phyloP scores from a whole-genome alignment of 2,888 invertebrate species.

The Polydrusus cervinus region DNA sequence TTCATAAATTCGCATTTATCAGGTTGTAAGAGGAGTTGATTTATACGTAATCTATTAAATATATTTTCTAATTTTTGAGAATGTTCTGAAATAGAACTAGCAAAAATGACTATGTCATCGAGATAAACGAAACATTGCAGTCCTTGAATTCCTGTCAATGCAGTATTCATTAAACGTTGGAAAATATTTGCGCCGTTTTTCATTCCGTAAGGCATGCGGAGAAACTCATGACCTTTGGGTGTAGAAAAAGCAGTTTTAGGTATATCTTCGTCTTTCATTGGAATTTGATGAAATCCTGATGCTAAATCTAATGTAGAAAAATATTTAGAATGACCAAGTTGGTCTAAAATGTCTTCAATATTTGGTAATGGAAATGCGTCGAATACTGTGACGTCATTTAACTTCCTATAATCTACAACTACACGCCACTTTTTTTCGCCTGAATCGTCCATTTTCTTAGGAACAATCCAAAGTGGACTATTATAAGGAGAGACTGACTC shows the following conservation, averaged over 20 bases:
- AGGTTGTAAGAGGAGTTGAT: not conserved
- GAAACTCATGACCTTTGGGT: conserved; percentile 63
- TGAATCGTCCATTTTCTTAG: conserved; percentile 42
- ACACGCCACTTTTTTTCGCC: conserved; percentile 48
- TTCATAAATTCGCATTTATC: not conserved
- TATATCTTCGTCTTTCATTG: not conserved
- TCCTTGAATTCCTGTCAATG: conserved; percentile 56
- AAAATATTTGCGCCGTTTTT: conserved; percentile 56
- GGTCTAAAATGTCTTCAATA: conserved; percentile 52
- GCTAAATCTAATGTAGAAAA: not conserved
- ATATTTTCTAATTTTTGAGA: not conserved
- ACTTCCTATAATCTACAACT: conserved; percentile 41
- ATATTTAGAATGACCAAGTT: conserved; percentile 59
- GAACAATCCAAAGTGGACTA: conserved; percentile 14
- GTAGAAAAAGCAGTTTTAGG: conserved; percentile 66
- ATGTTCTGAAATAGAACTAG: not conserved
- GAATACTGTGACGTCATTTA: conserved; percentile 60
- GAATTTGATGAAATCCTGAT: not conserved
- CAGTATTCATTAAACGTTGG: conserved; percentile 57
- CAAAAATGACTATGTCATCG: not conserved
- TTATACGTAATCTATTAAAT: not conserved
- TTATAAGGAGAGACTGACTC: conserved; percentile 56
- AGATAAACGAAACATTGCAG: not conserved
- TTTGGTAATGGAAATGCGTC: conserved; percentile 63
- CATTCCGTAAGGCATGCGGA: conserved; percentile 64